Evolutionary conservation across 2,113 vertebrate genomes (phyloP).

Genomic region (Psittacula cyanocephala): DNA sequence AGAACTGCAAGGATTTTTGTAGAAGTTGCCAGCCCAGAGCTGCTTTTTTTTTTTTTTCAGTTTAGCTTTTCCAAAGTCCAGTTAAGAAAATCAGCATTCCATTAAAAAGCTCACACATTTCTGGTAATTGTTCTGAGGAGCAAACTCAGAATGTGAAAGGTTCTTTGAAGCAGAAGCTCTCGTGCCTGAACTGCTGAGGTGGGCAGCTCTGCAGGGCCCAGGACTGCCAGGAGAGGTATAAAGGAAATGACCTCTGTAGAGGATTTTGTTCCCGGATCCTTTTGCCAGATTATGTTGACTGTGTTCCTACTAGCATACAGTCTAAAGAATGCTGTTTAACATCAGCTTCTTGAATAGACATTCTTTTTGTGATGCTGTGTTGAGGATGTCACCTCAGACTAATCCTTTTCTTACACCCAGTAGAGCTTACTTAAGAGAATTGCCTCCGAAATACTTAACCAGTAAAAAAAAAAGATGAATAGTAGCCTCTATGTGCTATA

Average conservation of each 20-base stretch:
- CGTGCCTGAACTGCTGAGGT: background rate
- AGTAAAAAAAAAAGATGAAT: background rate
- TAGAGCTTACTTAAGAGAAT: background rate
- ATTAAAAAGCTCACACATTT: background rate
- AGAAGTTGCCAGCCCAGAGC: background rate
- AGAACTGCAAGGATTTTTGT: background rate
- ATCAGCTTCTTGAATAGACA: background rate
- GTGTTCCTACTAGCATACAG: background rate
- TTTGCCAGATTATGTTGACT: background rate
- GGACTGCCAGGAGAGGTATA: background rate
- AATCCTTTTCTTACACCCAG: background rate
- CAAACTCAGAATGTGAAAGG: background rate
- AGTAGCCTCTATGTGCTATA: background rate
- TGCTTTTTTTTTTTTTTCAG: background rate
- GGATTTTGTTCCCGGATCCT: background rate
- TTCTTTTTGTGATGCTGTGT: background rate
- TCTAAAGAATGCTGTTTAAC: background rate
- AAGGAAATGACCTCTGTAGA: background rate
- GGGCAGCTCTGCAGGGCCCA: background rate
- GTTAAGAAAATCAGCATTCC: background rate
- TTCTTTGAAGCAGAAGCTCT: background rate
- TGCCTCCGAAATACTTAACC: background rate
- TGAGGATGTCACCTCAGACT: background rate
- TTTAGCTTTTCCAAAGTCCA: background rate
- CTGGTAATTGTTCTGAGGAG: background rate